Evolutionary conservation across 2,888 invertebrate species (phyloP).

Genomic region (Eilema depressum): DNA sequence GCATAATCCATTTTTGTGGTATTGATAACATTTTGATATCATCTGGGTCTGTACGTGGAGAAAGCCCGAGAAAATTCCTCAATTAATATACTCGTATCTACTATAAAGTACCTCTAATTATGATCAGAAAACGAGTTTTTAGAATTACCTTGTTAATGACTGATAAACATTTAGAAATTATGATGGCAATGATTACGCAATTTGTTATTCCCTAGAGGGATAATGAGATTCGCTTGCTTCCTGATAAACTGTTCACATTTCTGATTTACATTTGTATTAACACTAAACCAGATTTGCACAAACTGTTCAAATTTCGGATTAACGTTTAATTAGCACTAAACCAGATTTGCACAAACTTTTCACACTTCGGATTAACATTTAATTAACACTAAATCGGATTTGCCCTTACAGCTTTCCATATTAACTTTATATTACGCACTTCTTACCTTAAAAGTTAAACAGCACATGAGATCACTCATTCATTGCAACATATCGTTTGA

Average conservation of each 20-base stretch:
- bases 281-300: neutral
- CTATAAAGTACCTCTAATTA: neutral
- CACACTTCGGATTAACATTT: neutral
- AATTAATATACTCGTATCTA: neutral
- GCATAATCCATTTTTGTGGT: neutral
- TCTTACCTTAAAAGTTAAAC: neutral
- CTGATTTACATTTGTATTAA: neutral
- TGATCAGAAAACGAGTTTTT: neutral
- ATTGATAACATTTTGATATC: neutral
- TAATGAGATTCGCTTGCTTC: neutral
- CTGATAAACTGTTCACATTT: neutral
- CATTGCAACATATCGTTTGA: neutral
- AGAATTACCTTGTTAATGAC: neutral
- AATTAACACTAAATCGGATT: neutral
- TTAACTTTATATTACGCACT: neutral
- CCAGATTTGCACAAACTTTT: neutral
- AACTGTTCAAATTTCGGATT: neutral
- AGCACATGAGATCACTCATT: slow-evolving; percentile 10
- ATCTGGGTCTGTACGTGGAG: neutral
- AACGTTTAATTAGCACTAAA: neutral
- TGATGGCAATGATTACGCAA: neutral
- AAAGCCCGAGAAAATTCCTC: neutral
- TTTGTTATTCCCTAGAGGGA: neutral
- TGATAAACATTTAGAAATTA: neutral
- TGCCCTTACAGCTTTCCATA: neutral